These are phyloP conservation scores for Lacerta viridis DNA, from an alignment of 2,797 vertebrate genomes.

Conservation along the genomic window DNA sequence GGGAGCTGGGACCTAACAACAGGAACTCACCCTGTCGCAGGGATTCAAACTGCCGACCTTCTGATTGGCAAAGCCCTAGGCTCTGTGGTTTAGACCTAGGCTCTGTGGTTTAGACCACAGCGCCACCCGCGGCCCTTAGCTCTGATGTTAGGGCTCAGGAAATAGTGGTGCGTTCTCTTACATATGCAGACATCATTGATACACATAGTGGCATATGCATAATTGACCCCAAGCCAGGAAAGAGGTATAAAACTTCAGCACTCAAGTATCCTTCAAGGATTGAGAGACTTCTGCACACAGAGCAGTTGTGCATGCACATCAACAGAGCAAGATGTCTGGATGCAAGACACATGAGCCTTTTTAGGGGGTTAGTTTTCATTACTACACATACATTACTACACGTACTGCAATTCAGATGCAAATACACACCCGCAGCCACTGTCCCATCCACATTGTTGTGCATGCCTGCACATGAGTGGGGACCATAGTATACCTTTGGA, in stretches of 20 bases:
- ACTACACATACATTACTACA: neutral
- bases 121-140: too few species aligned
- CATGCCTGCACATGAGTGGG: neutral
- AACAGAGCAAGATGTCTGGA: neutral
- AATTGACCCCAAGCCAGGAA: neutral
- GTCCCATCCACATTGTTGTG: neutral
- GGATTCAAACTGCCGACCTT: too few species aligned
- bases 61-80: too few species aligned
- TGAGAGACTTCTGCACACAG: neutral
- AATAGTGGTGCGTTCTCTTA: neutral
- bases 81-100: too few species aligned
- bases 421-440: neutral
- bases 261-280: neutral
- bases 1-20: too few species aligned
- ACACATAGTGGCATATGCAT: neutral
- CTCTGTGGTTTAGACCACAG: too few species aligned
- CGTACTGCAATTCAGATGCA: neutral
- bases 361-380: too few species aligned
- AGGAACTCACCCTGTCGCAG: too few species aligned
- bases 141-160: neutral
- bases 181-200: neutral
- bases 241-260: neutral
- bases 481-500: neutral
- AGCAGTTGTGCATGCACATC: neutral
- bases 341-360: neutral